phyloP scores from a whole-genome alignment of 1,140 invertebrate species.

The Macrobrachium nipponense region DNA sequence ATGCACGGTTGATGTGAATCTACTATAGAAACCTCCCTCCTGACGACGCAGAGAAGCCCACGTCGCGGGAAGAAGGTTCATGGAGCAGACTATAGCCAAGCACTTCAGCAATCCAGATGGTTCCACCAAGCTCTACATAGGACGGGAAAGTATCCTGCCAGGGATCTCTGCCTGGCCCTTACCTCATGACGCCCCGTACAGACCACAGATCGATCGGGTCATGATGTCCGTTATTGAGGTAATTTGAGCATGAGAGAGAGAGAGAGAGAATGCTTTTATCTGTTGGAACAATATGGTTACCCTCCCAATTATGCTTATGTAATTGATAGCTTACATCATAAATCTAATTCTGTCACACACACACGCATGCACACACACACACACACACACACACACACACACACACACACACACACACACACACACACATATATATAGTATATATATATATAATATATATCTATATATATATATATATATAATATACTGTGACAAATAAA shows the following conservation, averaged over 20 bases:
- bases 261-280: not conserved
- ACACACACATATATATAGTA: too few species aligned
- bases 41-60: not conserved
- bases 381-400: too few species aligned
- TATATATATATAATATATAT: too few species aligned
- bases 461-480: too few species aligned
- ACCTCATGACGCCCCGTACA: constrained; percentile 25
- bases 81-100: constrained; percentile 18
- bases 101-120: constrained; percentile 23
- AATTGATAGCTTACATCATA: not conserved
- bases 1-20: too few species aligned
- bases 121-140: constrained; percentile 6
- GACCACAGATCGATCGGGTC: constrained; percentile 5
- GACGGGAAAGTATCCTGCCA: constrained; percentile 11
- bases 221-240: constrained; percentile 32
- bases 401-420: too few species aligned
- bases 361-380: too few species aligned
- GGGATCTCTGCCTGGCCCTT: constrained; percentile 29
- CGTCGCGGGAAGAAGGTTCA: constrained; percentile 1
- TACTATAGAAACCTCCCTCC: too few species aligned
- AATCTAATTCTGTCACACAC: too few species aligned
- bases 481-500: too few species aligned
- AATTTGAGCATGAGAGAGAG: not conserved
- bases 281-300: not conserved
- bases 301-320: not conserved